Evolutionary conservation across 2,888 invertebrate species (phyloP).

Genomic region (Drosophila monieri): DNA sequence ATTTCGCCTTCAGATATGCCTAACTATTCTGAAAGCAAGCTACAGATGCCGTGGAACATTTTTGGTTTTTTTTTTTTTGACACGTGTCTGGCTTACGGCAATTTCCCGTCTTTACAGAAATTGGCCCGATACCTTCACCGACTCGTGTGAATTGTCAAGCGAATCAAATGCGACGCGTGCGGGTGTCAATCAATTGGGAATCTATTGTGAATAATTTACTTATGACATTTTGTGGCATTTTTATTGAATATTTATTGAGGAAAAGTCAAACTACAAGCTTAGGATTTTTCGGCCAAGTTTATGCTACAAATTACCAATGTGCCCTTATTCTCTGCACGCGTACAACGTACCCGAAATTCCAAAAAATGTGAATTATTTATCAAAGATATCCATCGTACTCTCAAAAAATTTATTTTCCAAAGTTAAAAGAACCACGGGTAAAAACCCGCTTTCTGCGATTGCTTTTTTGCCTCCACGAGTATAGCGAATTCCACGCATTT

Average conservation of each 20-base stretch:
- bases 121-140: slow-evolving; percentile 40
- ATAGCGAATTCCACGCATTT: too few relatives aligned
- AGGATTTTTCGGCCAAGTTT: not conserved
- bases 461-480: too few relatives aligned
- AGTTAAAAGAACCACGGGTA: too few relatives aligned
- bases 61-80: slow-evolving; percentile 5
- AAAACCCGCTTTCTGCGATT: too few relatives aligned
- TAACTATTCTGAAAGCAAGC: slow-evolving; percentile 43
- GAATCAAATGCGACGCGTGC: slow-evolving; percentile 70
- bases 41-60: not conserved
- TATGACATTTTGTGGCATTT: slow-evolving; percentile 66
- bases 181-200: slow-evolving; percentile 67
- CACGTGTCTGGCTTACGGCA: slow-evolving; percentile 43
- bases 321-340: slow-evolving; percentile 65
- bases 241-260: slow-evolving; percentile 49
- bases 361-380: slow-evolving; percentile 73
- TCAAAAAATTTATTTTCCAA: not conserved
- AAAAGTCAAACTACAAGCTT: not conserved
- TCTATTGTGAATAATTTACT: slow-evolving; percentile 76
- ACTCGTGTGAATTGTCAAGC: slow-evolving; percentile 57
- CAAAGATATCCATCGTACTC: slow-evolving; percentile 44
- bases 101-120: slow-evolving; percentile 43
- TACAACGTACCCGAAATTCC: slow-evolving; percentile 68
- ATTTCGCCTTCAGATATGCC: slow-evolving; percentile 11
- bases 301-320: slow-evolving; percentile 4